Percentiles rank a stretch among this genome's conserved stretches.
These are phyloP conservation scores for Lepidonotus clava DNA, from an alignment of 2,888 invertebrate species.

Conservation along the genomic window DNA sequence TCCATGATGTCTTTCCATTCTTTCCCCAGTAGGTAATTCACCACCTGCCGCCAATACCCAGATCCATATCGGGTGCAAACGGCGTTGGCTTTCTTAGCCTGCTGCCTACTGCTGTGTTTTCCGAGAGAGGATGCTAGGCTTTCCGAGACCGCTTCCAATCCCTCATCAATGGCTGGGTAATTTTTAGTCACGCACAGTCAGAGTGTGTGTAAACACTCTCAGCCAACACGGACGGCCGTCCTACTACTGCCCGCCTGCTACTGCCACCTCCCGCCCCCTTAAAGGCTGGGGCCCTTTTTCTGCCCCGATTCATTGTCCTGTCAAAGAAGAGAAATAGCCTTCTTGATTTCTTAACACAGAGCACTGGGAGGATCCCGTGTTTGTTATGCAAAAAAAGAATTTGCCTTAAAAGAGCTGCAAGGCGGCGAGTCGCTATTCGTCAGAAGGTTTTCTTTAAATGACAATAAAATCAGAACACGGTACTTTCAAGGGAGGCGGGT, in stretches of 20 bases:
- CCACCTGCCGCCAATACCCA: too few species aligned
- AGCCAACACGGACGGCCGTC: background rate
- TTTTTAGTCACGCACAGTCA: background rate
- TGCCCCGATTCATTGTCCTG: too few species aligned
- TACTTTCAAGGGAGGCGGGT: too few species aligned
- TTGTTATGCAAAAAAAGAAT: too few species aligned
- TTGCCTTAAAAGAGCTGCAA: too few species aligned
- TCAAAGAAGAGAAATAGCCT: too few species aligned
- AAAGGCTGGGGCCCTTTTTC: background rate
- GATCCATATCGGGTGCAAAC: background rate
- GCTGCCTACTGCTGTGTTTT: background rate
- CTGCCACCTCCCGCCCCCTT: background rate
- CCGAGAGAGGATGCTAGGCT: background rate
- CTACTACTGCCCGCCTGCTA: background rate
- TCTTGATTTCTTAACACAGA: too few species aligned
- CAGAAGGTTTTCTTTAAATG: too few species aligned
- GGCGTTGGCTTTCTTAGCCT: background rate
- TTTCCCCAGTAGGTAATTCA: too few species aligned
- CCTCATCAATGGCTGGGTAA: background rate
- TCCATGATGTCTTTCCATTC: background rate
- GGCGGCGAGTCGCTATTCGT: too few species aligned
- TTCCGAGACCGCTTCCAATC: background rate
- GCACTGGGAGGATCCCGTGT: too few species aligned
- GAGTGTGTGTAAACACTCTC: background rate
- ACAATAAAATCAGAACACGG: too few species aligned